phyloP scores from a whole-genome alignment of 2,113 vertebrate genomes.

The Gila orcuttii region DNA sequence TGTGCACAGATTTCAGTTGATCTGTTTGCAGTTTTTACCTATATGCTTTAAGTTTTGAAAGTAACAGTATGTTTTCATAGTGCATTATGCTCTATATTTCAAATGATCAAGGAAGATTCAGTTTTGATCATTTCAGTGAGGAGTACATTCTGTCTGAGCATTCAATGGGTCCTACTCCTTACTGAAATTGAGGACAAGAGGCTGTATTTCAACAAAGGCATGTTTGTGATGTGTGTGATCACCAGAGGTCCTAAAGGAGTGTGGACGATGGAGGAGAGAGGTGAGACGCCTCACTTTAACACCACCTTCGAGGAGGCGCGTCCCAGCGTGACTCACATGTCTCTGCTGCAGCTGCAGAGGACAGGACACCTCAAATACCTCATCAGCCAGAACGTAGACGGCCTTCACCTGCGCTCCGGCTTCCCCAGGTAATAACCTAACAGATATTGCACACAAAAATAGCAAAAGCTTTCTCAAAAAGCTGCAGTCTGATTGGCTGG shows the following conservation, averaged over 20 bases:
- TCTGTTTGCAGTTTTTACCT: neutral
- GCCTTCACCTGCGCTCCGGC: slow-evolving; percentile 91
- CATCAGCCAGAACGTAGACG: slow-evolving; percentile 97
- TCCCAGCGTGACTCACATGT: slow-evolving; percentile 93
- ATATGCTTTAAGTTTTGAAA: neutral
- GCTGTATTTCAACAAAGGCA: neutral
- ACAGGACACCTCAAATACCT: slow-evolving; percentile 89
- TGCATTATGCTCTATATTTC: neutral
- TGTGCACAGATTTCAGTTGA: neutral
- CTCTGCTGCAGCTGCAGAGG: slow-evolving; percentile 87
- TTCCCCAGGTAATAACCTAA: slow-evolving; percentile 86
- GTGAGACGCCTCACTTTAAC: slow-evolving; percentile 89
- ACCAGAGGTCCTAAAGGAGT: slow-evolving; percentile 93
- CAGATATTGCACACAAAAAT: neutral
- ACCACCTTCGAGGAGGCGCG: slow-evolving; percentile 92
- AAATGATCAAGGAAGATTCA: neutral
- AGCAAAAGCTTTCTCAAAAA: neutral
- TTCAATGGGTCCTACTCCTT: neutral
- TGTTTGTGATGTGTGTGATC: slow-evolving; percentile 1
- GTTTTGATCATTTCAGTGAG: neutral
- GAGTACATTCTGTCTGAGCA: neutral
- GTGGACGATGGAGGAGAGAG: slow-evolving; percentile 94
- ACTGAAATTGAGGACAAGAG: neutral
- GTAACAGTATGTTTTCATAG: neutral
- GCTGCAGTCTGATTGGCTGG: neutral